Percentiles rank a stretch among this genome's conserved stretches.
Conservation (phyloP, 2,113 vertebrate species). For the Copsychus sechellarum region DNA sequence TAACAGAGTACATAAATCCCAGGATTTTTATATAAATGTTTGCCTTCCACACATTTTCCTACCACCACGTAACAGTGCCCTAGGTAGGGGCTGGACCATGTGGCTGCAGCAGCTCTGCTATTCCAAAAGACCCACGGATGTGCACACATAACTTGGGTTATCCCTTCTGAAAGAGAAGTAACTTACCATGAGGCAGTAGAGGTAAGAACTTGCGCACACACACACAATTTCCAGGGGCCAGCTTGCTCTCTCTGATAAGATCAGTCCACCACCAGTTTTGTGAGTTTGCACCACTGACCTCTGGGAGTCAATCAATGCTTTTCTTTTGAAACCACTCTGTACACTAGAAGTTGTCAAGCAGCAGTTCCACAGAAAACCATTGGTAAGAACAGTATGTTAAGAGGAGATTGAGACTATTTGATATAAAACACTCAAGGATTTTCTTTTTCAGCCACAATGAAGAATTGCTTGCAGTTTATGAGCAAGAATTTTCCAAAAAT, state of each 20-base stretch:
- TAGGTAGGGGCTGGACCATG: fast-evolving
- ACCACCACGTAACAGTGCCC: background rate
- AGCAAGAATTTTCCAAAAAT: constrained; percentile 29
- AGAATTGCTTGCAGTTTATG: background rate
- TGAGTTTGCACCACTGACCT: background rate
- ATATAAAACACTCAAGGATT: background rate
- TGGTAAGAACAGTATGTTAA: background rate
- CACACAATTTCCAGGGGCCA: background rate
- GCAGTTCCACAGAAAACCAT: background rate
- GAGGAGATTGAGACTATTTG: background rate
- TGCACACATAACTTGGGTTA: background rate
- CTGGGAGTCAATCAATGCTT: background rate
- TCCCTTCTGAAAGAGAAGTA: background rate
- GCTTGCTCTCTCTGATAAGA: background rate
- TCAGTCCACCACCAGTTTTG: background rate
- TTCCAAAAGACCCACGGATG: background rate
- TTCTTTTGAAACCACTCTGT: background rate
- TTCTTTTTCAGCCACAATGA: background rate
- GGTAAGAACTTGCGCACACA: background rate
- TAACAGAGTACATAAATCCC: background rate
- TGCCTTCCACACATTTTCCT: background rate
- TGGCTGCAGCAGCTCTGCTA: background rate
- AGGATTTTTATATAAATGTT: background rate
- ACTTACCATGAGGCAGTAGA: background rate
- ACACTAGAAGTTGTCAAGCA: background rate